A percentile compares a stretch with the other conserved stretches of the same genome.
Evolutionary conservation across 2,113 vertebrate genomes (phyloP).

Genomic region (Otis tarda): DNA sequence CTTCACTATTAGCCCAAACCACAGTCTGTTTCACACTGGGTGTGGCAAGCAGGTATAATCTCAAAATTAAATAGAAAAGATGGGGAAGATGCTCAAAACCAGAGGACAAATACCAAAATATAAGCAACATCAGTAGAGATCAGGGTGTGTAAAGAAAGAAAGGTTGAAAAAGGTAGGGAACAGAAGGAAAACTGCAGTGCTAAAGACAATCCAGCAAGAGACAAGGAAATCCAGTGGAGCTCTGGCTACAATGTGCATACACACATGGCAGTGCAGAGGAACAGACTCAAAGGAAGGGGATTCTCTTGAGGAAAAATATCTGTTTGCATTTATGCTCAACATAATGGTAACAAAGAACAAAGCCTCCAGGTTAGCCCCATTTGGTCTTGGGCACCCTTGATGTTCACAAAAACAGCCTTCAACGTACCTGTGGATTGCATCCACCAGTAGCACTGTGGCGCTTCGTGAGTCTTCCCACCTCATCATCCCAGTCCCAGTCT

Average conservation of each 20-base stretch:
- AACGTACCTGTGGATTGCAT: constrained; percentile 79
- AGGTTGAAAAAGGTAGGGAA: neutral
- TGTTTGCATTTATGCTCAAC: neutral
- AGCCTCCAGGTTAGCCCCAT: neutral
- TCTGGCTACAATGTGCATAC: accelerated
- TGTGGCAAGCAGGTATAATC: neutral
- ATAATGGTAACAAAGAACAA: neutral
- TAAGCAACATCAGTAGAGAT: neutral
- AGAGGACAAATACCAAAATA: neutral
- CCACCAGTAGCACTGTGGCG: constrained; percentile 62
- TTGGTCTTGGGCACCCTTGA: neutral
- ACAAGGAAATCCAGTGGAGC: neutral
- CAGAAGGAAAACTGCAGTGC: neutral
- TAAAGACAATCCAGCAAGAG: neutral
- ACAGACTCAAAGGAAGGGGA: neutral
- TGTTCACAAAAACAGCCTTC: neutral
- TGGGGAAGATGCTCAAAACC: neutral
- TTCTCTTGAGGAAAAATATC: neutral
- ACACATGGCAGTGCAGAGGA: accelerated
- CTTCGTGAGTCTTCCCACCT: constrained; percentile 73
- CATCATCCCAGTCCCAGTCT: constrained; percentile 83
- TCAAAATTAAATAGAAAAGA: neutral
- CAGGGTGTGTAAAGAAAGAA: neutral
- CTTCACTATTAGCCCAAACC: neutral
- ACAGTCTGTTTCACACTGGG: neutral